A percentile compares a stretch with the other conserved stretches of the same genome.
phyloP scores from a whole-genome alignment of 2,888 invertebrate genomes.

The Vesta saturnalis region DNA sequence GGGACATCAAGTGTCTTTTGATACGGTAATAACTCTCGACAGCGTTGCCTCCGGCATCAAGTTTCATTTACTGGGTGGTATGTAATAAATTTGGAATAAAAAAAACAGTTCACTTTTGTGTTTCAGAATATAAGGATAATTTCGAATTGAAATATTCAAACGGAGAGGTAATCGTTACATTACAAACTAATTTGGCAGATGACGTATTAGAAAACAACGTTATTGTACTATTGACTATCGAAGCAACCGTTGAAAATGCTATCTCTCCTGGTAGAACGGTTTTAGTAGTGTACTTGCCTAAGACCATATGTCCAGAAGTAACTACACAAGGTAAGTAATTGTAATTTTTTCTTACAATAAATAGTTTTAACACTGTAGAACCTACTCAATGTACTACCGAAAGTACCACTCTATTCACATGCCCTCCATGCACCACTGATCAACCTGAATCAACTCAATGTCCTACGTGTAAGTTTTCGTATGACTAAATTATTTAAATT shows the following conservation, averaged over 20 bases:
- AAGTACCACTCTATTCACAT: slow-evolving; percentile 17
- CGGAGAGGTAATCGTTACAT: slow-evolving; percentile 12
- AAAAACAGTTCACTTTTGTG: not conserved
- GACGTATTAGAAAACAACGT: slow-evolving; percentile 55
- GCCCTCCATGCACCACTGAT: slow-evolving; percentile 16
- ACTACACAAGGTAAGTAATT: slow-evolving; percentile 13
- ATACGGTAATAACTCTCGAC: not conserved
- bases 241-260: slow-evolving; percentile 57
- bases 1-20: not conserved
- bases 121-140: slow-evolving; percentile 18
- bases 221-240: slow-evolving; percentile 56
- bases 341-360: not conserved
- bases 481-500: no score
- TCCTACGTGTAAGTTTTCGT: no score
- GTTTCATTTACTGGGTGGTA: not conserved
- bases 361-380: not conserved
- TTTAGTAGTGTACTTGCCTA: slow-evolving; percentile 60
- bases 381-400: slow-evolving; percentile 9
- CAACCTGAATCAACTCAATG: not conserved
- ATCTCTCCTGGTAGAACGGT: slow-evolving; percentile 53
- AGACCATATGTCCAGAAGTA: slow-evolving; percentile 44
- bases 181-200: slow-evolving; percentile 50
- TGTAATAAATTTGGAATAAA: not conserved
- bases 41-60: not conserved
- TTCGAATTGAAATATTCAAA: slow-evolving; percentile 8